phyloP scores from a whole-genome alignment of 2,797 vertebrate genomes.

The Hylomyscus alleni region DNA sequence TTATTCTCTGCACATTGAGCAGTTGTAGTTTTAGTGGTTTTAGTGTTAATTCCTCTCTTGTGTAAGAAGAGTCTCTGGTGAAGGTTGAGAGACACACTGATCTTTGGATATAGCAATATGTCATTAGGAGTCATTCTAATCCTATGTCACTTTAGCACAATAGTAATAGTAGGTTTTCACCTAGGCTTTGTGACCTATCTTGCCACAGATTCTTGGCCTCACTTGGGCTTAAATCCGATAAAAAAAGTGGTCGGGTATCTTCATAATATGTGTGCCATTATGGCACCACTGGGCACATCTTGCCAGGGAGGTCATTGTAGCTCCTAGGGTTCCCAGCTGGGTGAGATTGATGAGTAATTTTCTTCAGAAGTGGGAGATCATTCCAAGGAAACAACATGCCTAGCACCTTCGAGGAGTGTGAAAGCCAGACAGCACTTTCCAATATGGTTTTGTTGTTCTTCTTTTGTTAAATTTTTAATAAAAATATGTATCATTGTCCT shows the following conservation, averaged over 20 bases:
- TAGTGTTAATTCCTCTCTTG: not conserved
- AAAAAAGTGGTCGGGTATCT: not conserved
- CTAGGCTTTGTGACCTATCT: not conserved
- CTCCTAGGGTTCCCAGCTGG: not conserved
- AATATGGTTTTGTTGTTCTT: not conserved
- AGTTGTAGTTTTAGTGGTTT: not conserved
- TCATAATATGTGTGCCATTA: not conserved
- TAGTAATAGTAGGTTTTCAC: not conserved
- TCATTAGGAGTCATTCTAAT: not conserved
- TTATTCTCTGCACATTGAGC: not conserved
- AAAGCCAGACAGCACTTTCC: not conserved
- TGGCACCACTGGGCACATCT: not conserved
- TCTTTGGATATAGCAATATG: not conserved
- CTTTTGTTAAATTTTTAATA: not conserved
- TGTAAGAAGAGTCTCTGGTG: not conserved
- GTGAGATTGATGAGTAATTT: not conserved
- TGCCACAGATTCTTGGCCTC: not conserved
- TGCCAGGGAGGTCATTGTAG: too few species aligned
- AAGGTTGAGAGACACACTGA: not conserved
- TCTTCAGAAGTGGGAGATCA: not conserved
- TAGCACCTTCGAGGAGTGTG: not conserved
- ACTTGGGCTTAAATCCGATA: not conserved
- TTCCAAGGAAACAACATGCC: not conserved
- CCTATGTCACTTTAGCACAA: not conserved
- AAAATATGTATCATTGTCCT: not conserved